These are phyloP conservation scores for Heteractis magnifica DNA, from an alignment of 92 coral and sea anemone genomes.

Conservation along the genomic window DNA sequence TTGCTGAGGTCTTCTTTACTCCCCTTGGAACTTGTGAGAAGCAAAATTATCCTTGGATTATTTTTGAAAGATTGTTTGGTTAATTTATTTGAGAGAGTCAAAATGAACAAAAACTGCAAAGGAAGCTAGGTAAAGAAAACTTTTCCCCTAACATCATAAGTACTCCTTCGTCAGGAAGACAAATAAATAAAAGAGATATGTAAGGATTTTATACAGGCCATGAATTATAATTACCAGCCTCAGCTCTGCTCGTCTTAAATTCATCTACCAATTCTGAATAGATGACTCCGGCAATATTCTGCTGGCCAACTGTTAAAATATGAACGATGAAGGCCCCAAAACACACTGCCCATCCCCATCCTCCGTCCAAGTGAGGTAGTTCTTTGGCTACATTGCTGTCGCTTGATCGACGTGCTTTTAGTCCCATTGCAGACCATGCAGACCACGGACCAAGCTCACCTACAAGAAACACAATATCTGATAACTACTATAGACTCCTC, in stretches of 20 bases:
- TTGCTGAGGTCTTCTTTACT: no score
- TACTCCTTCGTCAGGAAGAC: no score
- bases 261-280: slow-evolving; percentile 54
- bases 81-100: no score
- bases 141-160: not conserved
- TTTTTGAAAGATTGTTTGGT: no score
- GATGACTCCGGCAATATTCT: slow-evolving; percentile 54
- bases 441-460: not conserved
- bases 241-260: slow-evolving; percentile 42
- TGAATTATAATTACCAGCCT: slow-evolving; percentile 36
- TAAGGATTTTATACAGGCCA: not conserved
- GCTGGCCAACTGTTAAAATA: slow-evolving; percentile 50
- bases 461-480: not conserved
- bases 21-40: no score
- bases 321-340: slow-evolving; percentile 53
- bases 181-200: no score
- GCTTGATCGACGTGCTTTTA: not conserved
- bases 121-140: no score
- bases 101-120: no score
- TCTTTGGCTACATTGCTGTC: slow-evolving; percentile 9
- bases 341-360: slow-evolving; percentile 67
- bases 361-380: slow-evolving; percentile 33
- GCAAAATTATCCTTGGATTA: no score
- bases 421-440: not conserved
- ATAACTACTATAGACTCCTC: not conserved